Base-by-base conservation (phyloP, 2,797 vertebrate genomes). In the Scolopax bukidnonensis region DNA sequence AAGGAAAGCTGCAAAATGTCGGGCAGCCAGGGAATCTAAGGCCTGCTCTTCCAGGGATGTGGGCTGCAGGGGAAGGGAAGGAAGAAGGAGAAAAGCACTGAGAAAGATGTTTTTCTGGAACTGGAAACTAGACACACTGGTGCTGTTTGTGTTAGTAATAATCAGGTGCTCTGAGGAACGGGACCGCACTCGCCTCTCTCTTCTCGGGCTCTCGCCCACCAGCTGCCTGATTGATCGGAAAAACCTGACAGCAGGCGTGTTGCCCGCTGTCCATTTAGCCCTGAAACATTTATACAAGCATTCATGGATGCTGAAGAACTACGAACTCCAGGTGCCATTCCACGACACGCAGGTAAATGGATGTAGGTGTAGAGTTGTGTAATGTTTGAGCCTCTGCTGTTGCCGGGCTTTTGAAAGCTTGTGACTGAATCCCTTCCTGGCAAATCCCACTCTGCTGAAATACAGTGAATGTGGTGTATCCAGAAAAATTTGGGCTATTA, bases 291-390 rank as follows among this genome's bases (percentile, higher is more conserved):
- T 97, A 67, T 71, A 80, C 84, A 97, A 83, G 59, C 96, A 96
- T 28, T 95, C 84, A 1, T 96, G 95, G 93, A 95, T 97, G 59
- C 16, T 98, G 90, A 97, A 94, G 96, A 95, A 96, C 90, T 97
- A 97, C 59, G 95, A 96, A 36, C 96, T 98, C 36, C 95, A 97
- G 57, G 77, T 98, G 54, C 79, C 93, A n/a, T 97, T 98, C 89
- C 95, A 95, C 1, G 97, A 98, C 86, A 97, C 97, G 0, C 97
- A 98, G 98, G 97, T 97, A 98, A 94, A 96, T 36, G 27, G 50
- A 18, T 1, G 10, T 88, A 90, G 74, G 51, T 12, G 33, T 95
- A 71, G 94, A 86, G 30, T 0, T 70, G 48, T 70, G 59, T 81
- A 32, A 47, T 2, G 2, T 28, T 45, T 33, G 45, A 74, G 38